phyloP scores from a whole-genome alignment of 1,140 invertebrate species.

The Zaprionus ornatus region DNA sequence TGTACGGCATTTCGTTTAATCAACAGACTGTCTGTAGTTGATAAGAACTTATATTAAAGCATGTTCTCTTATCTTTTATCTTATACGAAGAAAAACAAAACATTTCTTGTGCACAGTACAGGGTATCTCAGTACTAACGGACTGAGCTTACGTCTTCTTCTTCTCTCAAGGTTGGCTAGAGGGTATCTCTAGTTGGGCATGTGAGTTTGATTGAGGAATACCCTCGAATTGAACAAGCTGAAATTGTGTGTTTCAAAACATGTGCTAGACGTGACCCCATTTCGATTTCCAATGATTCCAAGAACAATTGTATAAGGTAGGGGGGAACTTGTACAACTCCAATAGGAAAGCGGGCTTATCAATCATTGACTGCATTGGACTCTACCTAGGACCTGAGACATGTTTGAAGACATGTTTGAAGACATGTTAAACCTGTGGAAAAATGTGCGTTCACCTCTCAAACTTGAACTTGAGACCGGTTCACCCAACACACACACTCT shows the following conservation, averaged over 20 bases:
- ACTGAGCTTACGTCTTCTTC: neutral
- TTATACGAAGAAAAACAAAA: neutral
- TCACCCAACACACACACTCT: conserved; percentile 4
- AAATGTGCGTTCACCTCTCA: conserved; percentile 18
- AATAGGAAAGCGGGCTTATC: neutral
- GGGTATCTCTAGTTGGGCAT: neutral
- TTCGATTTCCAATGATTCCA: neutral
- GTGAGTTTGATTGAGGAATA: no score
- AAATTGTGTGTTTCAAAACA: neutral
- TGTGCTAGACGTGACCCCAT: neutral
- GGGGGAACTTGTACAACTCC: neutral
- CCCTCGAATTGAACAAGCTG: neutral
- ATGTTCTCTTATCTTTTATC: neutral
- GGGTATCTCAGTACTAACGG: neutral
- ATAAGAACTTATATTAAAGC: neutral
- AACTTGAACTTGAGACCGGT: conserved; percentile 31
- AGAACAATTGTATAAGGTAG: neutral
- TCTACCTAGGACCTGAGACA: neutral
- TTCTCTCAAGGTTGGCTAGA: neutral
- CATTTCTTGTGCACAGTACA: neutral
- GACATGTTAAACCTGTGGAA: neutral
- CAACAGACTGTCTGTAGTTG: neutral
- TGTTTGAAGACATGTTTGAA: neutral
- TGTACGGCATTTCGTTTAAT: neutral
- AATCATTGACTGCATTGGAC: neutral